Evolutionary conservation across 2,888 invertebrate genomes (phyloP).

Genomic region (Scaptomyza polygonia): DNA sequence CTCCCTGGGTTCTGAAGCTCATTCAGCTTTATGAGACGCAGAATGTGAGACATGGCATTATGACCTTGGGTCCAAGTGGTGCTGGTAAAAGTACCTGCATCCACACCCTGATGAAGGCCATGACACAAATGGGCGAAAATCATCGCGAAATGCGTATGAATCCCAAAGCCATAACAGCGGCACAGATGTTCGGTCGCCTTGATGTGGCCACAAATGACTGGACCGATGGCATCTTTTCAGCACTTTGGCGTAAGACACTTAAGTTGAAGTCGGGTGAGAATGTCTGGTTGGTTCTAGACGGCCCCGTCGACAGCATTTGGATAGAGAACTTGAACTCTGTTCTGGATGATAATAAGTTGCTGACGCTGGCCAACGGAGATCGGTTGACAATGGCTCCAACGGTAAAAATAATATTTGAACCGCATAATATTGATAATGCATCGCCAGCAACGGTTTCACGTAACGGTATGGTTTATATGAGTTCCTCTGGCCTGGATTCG

Average conservation of each 20-base stretch:
- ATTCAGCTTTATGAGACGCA: slow-evolving; percentile 98
- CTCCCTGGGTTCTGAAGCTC: slow-evolving; percentile 97
- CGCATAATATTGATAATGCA: slow-evolving; percentile 98
- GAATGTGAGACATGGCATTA: slow-evolving; percentile 96
- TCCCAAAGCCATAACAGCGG: slow-evolving; percentile 98
- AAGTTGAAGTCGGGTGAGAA: slow-evolving; percentile 94
- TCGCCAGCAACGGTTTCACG: slow-evolving; percentile 98
- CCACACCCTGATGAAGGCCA: slow-evolving; percentile 94
- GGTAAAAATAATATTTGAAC: slow-evolving; percentile 98
- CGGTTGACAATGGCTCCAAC: slow-evolving; percentile 96
- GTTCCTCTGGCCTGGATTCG: slow-evolving; percentile 97
- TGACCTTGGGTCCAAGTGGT: slow-evolving; percentile 97
- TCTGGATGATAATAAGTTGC: slow-evolving; percentile 97
- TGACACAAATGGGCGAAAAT: slow-evolving; percentile 92
- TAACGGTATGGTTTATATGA: slow-evolving; percentile 98
- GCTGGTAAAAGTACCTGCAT: slow-evolving; percentile 97
- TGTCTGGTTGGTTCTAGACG: slow-evolving; percentile 97
- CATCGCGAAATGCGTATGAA: slow-evolving; percentile 99
- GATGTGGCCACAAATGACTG: slow-evolving; percentile 99
- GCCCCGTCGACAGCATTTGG: slow-evolving; percentile 99
- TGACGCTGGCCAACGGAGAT: slow-evolving; percentile 98
- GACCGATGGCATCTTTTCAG: slow-evolving; percentile 99
- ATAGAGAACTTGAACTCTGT: slow-evolving; percentile 99
- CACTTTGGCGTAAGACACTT: slow-evolving; percentile 97
- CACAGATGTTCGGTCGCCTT: slow-evolving; percentile 98